phyloP scores from a whole-genome alignment of 1,140 invertebrate genomes.

The Homarus americanus region DNA sequence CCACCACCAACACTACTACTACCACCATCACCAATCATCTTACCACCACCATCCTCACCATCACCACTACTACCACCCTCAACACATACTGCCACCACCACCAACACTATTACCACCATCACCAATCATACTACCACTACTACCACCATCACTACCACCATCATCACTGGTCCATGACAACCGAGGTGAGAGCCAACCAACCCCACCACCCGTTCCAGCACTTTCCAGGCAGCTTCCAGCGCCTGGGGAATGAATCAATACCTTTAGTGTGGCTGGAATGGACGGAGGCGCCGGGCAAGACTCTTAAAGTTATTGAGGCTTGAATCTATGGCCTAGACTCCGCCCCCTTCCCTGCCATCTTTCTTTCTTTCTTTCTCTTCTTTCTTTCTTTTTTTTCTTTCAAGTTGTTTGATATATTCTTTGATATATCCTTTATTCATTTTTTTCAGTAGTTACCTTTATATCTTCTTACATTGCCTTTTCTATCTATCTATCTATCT shows the following conservation, averaged over 20 bases:
- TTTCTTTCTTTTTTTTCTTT: conserved; percentile 25
- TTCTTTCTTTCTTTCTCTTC: not conserved
- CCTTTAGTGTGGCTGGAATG: conserved; percentile 39
- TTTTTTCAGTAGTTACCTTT: no score
- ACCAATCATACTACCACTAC: not conserved
- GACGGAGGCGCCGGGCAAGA: conserved; percentile 39
- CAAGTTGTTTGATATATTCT: no score
- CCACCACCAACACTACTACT: no score
- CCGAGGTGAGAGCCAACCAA: not conserved
- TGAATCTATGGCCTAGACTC: conserved; percentile 13
- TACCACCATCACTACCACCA: not conserved
- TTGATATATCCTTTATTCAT: no score
- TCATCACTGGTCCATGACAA: not conserved
- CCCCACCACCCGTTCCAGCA: not conserved
- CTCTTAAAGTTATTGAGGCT: conserved; percentile 40
- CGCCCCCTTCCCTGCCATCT: not conserved
- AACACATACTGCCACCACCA: not conserved
- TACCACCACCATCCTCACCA: not conserved
- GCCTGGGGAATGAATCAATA: conserved; percentile 35
- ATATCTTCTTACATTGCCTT: no score
- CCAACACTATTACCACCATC: no score
- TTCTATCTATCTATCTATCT: not conserved
- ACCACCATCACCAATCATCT: not conserved
- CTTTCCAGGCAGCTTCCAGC: not conserved
- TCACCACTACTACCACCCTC: not conserved